A percentile compares a stretch with the other conserved stretches of the same genome.
Conservation (phyloP, 1,140 invertebrate genomes). For the Brachionus rubens region DNA sequence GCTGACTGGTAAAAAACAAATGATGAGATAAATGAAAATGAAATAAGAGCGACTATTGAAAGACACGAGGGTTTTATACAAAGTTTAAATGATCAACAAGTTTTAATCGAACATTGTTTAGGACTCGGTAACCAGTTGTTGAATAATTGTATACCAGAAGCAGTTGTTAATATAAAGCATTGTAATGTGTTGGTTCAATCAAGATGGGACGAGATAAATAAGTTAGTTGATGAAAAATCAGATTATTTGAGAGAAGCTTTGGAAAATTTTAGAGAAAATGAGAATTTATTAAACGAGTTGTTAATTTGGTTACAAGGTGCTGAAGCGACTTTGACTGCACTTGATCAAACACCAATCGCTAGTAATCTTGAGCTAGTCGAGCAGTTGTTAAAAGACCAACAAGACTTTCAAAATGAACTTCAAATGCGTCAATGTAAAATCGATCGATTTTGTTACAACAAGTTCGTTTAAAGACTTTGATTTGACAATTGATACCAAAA, state of each 20-base stretch:
- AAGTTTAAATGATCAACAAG: slow-evolving; percentile 69
- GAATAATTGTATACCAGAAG: slow-evolving; percentile 86
- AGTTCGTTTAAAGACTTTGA: slow-evolving; percentile 3
- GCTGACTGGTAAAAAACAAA: slow-evolving; percentile 79
- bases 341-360: slow-evolving; percentile 81
- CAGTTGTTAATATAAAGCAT: slow-evolving; percentile 86
- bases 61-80: slow-evolving; percentile 52
- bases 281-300: slow-evolving; percentile 80
- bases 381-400: slow-evolving; percentile 71
- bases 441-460: slow-evolving; percentile 56
- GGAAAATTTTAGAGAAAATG: slow-evolving; percentile 63
- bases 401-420: slow-evolving; percentile 59
- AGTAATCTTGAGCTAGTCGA: slow-evolving; percentile 82
- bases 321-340: slow-evolving; percentile 75
- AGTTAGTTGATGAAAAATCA: background rate
- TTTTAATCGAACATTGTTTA: slow-evolving; percentile 76
- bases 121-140: slow-evolving; percentile 81
- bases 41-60: slow-evolving; percentile 72
- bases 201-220: slow-evolving; percentile 69
- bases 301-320: slow-evolving; percentile 82
- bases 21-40: slow-evolving; percentile 83
- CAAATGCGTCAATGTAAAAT: slow-evolving; percentile 58
- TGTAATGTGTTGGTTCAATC: slow-evolving; percentile 95
- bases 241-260: slow-evolving; percentile 66
- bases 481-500: slow-evolving; percentile 47